Conservation (phyloP, 2,888 invertebrate genomes). For the Rotaria magnacalcarata region DNA sequence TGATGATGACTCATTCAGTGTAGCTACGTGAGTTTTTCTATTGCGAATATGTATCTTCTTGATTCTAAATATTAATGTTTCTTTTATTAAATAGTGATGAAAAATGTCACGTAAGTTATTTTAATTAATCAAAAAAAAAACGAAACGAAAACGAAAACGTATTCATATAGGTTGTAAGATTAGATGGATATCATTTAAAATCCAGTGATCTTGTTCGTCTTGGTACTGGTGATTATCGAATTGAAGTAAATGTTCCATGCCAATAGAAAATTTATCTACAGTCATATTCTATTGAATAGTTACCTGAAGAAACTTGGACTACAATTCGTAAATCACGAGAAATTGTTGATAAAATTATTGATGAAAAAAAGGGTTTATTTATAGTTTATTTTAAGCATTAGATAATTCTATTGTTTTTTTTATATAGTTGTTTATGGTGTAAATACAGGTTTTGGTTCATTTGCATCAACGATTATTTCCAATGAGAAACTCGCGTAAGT, state of each 20-base stretch:
- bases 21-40: background rate
- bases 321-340: slow-evolving; percentile 38
- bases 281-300: background rate
- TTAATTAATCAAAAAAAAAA: background rate
- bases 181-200: slow-evolving; percentile 42
- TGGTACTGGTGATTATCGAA: slow-evolving; percentile 39
- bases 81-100: background rate
- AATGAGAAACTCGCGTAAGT: slow-evolving; percentile 64
- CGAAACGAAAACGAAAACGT: background rate
- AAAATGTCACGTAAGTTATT: background rate
- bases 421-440: slow-evolving; percentile 65
- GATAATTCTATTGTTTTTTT: background rate
- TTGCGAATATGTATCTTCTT: too few species aligned
- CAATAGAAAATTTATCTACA: too few species aligned
- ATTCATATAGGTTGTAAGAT: background rate
- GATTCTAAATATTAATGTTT: background rate
- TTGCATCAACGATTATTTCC: slow-evolving; percentile 64
- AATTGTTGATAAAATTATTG: slow-evolving; percentile 43
- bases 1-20: background rate
- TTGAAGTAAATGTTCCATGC: background rate
- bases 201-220: slow-evolving; percentile 39
- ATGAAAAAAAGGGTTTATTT: slow-evolving; percentile 30
- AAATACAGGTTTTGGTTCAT: slow-evolving; percentile 69
- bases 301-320: slow-evolving; percentile 37
- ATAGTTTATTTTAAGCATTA: too few species aligned